Percentiles rank a stretch among this genome's conserved stretches.
phyloP scores from a whole-genome alignment of 2,797 vertebrate genomes.

The Cirrhinus mrigala region DNA sequence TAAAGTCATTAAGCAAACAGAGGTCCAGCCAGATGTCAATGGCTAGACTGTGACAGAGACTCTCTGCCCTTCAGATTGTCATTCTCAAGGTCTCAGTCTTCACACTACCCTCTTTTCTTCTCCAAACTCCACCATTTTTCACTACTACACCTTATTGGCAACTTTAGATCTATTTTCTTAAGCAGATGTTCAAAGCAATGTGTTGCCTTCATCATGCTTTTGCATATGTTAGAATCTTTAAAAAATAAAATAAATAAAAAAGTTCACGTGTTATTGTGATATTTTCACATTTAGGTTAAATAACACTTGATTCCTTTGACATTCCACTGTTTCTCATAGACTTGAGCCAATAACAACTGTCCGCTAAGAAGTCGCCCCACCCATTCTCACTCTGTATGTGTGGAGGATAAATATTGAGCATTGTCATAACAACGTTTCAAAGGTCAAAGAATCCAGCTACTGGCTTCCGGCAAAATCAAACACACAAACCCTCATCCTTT shows the following conservation, averaged over 20 bases:
- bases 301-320: conserved; percentile 24
- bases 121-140: conserved; percentile 20
- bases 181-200: conserved; percentile 5
- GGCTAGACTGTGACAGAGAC: conserved; percentile 35
- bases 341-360: conserved; percentile 9
- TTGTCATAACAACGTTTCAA: conserved; percentile 34
- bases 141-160: not conserved
- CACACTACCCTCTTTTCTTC: conserved; percentile 22
- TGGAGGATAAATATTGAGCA: conserved; percentile 42
- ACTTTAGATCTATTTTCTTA: not conserved
- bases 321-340: not conserved
- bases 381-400: not conserved
- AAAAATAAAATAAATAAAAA: not conserved
- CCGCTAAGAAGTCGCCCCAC: not conserved
- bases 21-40: conserved; percentile 52
- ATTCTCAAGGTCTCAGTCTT: conserved; percentile 41
- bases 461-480: not conserved
- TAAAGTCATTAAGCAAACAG: conserved; percentile 62
- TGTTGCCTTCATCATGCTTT: not conserved
- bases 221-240: not conserved
- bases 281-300: conserved; percentile 18
- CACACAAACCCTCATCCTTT: conserved; percentile 10
- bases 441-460: conserved; percentile 19
- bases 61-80: conserved; percentile 20
- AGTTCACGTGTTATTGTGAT: not conserved